Evolutionary conservation across 2,797 vertebrate genomes (phyloP).

Genomic region (Gallinago solitaria): DNA sequence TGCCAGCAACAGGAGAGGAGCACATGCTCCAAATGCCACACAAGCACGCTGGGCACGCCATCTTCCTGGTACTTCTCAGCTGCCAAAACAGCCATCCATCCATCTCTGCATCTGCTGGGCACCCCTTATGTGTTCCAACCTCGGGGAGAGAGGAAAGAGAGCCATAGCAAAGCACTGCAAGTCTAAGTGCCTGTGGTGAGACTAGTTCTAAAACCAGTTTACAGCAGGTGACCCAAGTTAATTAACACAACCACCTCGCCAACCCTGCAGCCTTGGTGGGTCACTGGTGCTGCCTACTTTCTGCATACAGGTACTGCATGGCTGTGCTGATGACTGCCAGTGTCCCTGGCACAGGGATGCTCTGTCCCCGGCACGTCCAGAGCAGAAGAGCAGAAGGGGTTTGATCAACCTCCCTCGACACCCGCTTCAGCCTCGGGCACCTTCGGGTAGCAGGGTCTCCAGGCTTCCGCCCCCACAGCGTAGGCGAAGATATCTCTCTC

Average conservation of each 20-base stretch:
- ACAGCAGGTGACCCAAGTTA: background rate
- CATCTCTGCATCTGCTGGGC: fast-evolving
- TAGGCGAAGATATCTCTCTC: background rate
- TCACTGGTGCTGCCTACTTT: background rate
- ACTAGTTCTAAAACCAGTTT: background rate
- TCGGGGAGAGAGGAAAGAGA: background rate
- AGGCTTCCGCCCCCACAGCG: background rate
- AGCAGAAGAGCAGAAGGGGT: background rate
- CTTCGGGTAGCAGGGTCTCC: background rate
- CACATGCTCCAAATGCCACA: fast-evolving
- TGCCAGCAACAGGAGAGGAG: fast-evolving
- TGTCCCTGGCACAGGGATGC: background rate
- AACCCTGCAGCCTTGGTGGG: background rate
- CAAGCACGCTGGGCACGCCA: fast-evolving
- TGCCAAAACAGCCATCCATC: fast-evolving
- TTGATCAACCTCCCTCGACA: background rate
- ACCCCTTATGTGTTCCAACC: fast-evolving
- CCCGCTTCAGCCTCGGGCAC: background rate
- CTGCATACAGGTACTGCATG: fast-evolving
- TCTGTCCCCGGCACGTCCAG: fast-evolving
- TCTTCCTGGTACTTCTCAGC: background rate
- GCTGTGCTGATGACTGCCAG: background rate
- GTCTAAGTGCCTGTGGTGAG: background rate
- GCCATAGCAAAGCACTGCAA: background rate
- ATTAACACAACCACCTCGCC: background rate